Evolutionary conservation across 2,797 vertebrate species (phyloP).

Genomic region (Ataeniobius toweri): DNA sequence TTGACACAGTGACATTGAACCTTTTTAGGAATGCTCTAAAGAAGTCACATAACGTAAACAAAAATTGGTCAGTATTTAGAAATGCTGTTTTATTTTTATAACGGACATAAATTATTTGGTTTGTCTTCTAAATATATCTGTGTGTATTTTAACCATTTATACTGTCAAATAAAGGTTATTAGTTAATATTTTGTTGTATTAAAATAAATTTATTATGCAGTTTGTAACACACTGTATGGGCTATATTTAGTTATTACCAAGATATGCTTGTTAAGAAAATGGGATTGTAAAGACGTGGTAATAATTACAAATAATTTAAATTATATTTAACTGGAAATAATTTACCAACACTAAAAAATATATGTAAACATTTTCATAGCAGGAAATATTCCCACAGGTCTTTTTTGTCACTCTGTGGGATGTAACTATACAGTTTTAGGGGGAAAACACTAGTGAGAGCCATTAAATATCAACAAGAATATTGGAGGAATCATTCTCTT

Average conservation of each 20-base stretch:
- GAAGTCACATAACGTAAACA: conserved; percentile 8
- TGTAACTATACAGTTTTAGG: too few species aligned
- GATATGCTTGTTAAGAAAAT: too few species aligned
- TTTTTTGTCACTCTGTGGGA: too few species aligned
- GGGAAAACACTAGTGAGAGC: too few species aligned
- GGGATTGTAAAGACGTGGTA: background rate
- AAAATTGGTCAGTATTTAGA: background rate
- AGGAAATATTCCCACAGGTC: too few species aligned
- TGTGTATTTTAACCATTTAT: background rate
- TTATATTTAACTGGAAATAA: too few species aligned
- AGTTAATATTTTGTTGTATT: too few species aligned
- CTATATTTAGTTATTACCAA: background rate
- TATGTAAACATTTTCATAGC: background rate
- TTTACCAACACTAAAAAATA: background rate
- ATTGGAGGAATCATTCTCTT: too few species aligned
- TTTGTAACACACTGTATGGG: background rate
- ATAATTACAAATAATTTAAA: background rate
- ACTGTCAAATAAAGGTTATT: background rate
- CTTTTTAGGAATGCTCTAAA: conserved; percentile 12
- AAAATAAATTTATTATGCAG: background rate
- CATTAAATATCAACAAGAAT: too few species aligned
- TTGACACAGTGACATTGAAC: conserved; percentile 26
- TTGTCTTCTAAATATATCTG: background rate
- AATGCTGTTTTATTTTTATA: background rate
- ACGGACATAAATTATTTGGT: background rate